These are phyloP conservation scores for Lordiphosa andalusiaca DNA, from an alignment of 2,888 invertebrate genomes.

Conservation along the genomic window DNA sequence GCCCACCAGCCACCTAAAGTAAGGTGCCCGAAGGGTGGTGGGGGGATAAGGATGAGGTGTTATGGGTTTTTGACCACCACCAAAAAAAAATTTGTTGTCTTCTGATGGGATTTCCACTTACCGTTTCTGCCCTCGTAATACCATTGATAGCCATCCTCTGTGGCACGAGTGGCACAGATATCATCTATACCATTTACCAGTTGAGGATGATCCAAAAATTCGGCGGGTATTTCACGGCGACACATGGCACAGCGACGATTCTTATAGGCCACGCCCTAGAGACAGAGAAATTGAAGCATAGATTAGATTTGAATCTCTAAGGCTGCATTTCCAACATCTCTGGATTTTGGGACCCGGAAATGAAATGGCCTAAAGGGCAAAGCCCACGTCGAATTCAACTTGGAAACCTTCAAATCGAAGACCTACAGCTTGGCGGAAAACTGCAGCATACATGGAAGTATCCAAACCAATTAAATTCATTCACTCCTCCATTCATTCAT, in stretches of 20 bases:
- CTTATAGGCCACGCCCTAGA: slow-evolving; percentile 90
- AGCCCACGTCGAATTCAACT: too few species aligned
- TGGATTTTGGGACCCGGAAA: too few species aligned
- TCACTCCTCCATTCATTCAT: neutral
- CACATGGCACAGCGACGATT: slow-evolving; percentile 96
- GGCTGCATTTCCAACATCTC: too few species aligned
- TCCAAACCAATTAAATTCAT: neutral
- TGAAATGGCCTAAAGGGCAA: too few species aligned
- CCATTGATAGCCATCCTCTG: slow-evolving; percentile 92
- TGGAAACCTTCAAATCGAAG: too few species aligned
- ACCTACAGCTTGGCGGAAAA: too few species aligned
- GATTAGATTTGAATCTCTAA: neutral
- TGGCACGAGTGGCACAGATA: slow-evolving; percentile 80
- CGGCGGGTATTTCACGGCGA: slow-evolving; percentile 92
- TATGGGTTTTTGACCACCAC: slow-evolving; percentile 32
- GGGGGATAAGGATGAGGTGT: slow-evolving; percentile 33
- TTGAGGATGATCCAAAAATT: slow-evolving; percentile 92
- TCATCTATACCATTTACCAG: slow-evolving; percentile 84
- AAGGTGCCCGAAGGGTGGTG: slow-evolving; percentile 2
- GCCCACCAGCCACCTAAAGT: slow-evolving; percentile 93
- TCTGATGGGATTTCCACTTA: slow-evolving; percentile 79
- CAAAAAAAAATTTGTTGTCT: slow-evolving; percentile 12
- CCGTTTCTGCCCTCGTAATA: slow-evolving; percentile 97
- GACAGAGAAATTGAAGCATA: neutral
- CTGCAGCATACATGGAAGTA: too few species aligned